These are phyloP conservation scores for Xenopus borealis DNA, from an alignment of 2,113 vertebrate species.

Conservation along the genomic window DNA sequence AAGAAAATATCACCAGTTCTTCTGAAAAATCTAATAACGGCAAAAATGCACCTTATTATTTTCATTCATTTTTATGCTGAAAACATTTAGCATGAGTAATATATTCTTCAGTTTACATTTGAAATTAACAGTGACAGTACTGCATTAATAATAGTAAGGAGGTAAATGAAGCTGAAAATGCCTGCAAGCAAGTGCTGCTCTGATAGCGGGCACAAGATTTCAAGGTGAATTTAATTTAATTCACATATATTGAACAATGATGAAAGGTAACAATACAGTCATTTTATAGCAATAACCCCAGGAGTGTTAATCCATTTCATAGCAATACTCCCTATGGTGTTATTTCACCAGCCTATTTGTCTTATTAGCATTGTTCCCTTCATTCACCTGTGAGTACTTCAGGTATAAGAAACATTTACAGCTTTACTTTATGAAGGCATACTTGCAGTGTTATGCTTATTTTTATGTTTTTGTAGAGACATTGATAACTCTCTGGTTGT, in stretches of 20 bases:
- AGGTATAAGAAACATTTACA: conserved; percentile 46
- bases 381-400: conserved; percentile 33
- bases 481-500: conserved; percentile 56
- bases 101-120: neutral
- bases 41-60: too few species aligned
- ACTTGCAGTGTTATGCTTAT: conserved; percentile 46
- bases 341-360: conserved; percentile 48
- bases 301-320: conserved; percentile 12
- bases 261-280: neutral
- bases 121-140: neutral
- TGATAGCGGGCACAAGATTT: neutral
- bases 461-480: conserved; percentile 54
- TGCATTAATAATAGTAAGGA: neutral
- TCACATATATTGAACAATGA: conserved; percentile 31
- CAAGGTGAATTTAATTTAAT: conserved; percentile 48
- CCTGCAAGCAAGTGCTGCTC: conserved; percentile 4
- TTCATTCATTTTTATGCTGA: too few species aligned
- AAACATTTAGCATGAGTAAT: neutral
- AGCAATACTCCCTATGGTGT: conserved; percentile 1
- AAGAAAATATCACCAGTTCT: too few species aligned
- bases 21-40: too few species aligned
- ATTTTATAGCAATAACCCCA: conserved; percentile 33
- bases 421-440: conserved; percentile 31
- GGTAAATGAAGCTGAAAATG: conserved; percentile 42
- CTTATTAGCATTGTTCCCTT: conserved; percentile 49